These are phyloP conservation scores for Paratrypauchen microcephalus DNA, from an alignment of 2,797 vertebrate species.

Conservation along the genomic window DNA sequence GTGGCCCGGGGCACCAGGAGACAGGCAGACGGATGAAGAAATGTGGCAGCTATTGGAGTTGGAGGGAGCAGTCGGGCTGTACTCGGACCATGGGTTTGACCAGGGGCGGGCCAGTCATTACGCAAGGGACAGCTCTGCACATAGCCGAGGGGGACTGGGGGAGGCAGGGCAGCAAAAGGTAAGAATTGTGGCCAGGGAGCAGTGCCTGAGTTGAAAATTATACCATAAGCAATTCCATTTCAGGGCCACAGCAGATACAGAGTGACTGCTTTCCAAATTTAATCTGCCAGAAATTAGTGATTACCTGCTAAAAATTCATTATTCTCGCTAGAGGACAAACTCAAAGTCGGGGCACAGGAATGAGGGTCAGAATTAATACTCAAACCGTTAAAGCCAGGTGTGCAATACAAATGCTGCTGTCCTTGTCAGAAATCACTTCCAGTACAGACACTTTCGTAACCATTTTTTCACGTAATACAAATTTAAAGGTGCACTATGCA, in stretches of 20 bases:
- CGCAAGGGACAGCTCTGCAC: conserved; percentile 18
- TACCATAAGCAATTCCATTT: conserved; percentile 43
- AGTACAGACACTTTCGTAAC: conserved; percentile 19
- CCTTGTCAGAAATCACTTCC: conserved; percentile 36
- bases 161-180: conserved; percentile 30
- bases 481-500: background rate
- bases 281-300: conserved; percentile 46
- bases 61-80: conserved; percentile 30
- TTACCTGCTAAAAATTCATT: conserved; percentile 42
- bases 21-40: conserved; percentile 30
- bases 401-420: conserved; percentile 28
- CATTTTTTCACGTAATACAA: background rate
- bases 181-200: conserved; percentile 17
- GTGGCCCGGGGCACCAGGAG: conserved; percentile 51
- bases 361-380: conserved; percentile 35
- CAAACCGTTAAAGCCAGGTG: conserved; percentile 33
- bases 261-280: conserved; percentile 32
- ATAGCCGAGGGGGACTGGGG: conserved; percentile 33
- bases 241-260: conserved; percentile 23
- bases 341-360: conserved; percentile 36
- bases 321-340: conserved; percentile 38
- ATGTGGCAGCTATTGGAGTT: conserved; percentile 19
- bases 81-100: conserved; percentile 30
- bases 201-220: conserved; percentile 38
- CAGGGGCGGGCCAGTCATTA: conserved; percentile 24